phyloP scores from a whole-genome alignment of 2,113 vertebrate genomes.

The Typhlomys cinereus region DNA sequence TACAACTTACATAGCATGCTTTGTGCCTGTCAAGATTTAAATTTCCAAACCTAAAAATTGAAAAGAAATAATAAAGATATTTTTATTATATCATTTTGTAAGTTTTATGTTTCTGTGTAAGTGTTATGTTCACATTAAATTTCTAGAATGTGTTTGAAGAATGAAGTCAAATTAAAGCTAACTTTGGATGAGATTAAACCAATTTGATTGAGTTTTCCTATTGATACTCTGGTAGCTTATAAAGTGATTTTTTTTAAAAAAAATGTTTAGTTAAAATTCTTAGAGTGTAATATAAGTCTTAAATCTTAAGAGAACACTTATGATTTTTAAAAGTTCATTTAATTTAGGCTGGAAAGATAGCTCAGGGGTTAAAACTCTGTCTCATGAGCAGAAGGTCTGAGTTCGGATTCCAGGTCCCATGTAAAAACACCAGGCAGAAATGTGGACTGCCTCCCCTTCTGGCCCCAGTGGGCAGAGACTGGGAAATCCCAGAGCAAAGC shows the following conservation, averaged over 20 bases:
- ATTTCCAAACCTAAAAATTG: background rate
- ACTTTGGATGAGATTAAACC: constrained; percentile 3
- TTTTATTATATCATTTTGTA: background rate
- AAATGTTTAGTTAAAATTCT: constrained; percentile 20
- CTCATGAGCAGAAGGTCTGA: too few relatives aligned
- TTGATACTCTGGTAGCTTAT: background rate
- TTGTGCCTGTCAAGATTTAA: background rate
- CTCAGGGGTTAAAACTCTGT: too few relatives aligned
- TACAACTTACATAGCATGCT: too few relatives aligned
- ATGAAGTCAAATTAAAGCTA: background rate
- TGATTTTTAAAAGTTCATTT: background rate
- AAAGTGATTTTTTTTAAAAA: background rate
- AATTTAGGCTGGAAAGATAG: too few relatives aligned
- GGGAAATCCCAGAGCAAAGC: too few relatives aligned
- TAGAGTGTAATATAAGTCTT: too few relatives aligned
- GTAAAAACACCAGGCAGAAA: too few relatives aligned
- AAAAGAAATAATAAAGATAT: background rate
- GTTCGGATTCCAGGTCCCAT: too few relatives aligned
- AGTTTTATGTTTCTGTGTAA: background rate
- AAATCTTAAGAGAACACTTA: background rate
- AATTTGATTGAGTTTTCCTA: background rate
- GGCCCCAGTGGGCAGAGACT: too few relatives aligned
- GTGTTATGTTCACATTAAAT: background rate
- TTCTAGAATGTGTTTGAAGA: constrained; percentile 32
- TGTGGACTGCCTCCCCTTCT: too few relatives aligned